These are phyloP conservation scores for Silvanus unidentatus DNA, from an alignment of 2,888 invertebrate species.

Conservation along the genomic window DNA sequence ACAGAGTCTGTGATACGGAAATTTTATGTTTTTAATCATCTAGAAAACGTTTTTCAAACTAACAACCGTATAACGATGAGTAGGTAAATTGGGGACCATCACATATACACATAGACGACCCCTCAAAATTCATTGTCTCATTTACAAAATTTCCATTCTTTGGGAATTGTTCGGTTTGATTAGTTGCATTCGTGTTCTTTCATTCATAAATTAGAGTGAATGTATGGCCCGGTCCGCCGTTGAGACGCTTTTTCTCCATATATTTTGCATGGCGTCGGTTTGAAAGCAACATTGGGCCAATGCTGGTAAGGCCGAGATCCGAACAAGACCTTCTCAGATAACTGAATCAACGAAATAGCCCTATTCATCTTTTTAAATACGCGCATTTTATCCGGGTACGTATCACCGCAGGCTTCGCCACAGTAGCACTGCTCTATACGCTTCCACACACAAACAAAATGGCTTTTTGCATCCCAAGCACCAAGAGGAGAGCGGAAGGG, in stretches of 20 bases:
- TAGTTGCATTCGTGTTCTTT: conserved; percentile 9
- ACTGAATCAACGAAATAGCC: conserved; percentile 62
- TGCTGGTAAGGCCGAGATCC: conserved; percentile 12
- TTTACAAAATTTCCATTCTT: no score
- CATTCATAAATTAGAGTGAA: conserved; percentile 14
- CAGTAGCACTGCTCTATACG: no score
- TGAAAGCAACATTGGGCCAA: background rate
- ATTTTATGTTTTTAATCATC: no score
- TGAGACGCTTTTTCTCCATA: conserved; percentile 13
- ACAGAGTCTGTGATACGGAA: no score
- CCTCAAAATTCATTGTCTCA: no score
- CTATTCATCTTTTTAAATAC: conserved; percentile 60
- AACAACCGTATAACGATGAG: no score
- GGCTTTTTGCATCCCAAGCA: conserved; percentile 6
- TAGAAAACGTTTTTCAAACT: conserved; percentile 7
- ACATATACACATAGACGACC: no score
- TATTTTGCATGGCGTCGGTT: conserved; percentile 10
- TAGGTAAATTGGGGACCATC: background rate
- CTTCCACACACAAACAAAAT: background rate
- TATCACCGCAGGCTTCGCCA: conserved; percentile 14
- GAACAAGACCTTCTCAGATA: conserved; percentile 49
- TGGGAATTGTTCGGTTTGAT: conserved; percentile 6
- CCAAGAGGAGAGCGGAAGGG: conserved; percentile 12
- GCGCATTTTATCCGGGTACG: conserved; percentile 29
- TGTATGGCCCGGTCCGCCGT: conserved; percentile 11